Evolutionary conservation across 2,113 vertebrate genomes (phyloP).

Genomic region (Dromas ardeola): DNA sequence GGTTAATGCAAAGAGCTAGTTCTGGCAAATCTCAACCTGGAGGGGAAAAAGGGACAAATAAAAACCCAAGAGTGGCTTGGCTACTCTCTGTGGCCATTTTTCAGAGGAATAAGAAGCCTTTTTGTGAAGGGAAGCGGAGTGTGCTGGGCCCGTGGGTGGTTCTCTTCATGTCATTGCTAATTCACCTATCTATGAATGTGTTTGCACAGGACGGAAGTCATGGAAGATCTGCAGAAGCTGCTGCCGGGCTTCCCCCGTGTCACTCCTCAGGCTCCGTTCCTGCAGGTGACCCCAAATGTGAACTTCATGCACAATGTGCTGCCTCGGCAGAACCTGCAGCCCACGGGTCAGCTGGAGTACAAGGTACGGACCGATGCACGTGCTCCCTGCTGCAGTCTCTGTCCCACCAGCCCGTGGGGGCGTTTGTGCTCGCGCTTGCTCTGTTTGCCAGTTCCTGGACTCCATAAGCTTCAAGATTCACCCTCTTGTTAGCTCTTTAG

Average conservation of each 20-base stretch:
- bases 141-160: accelerated
- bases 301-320: constrained; percentile 88
- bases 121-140: background rate
- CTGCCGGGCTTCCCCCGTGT: constrained; percentile 89
- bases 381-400: background rate
- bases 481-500: background rate
- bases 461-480: background rate
- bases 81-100: background rate
- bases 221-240: constrained; percentile 94
- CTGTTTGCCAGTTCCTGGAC: background rate
- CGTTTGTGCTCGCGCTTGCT: background rate
- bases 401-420: background rate
- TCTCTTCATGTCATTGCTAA: background rate
- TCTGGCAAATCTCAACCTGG: background rate
- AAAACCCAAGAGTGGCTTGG: background rate
- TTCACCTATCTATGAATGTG: background rate
- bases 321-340: constrained; percentile 91
- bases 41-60: background rate
- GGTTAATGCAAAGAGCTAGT: background rate
- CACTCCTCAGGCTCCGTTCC: constrained; percentile 88
- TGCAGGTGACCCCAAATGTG: constrained; percentile 83
- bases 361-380: constrained; percentile 77
- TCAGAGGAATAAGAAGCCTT: background rate
- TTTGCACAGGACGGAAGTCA: constrained; percentile 86
- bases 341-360: constrained; percentile 94